These are phyloP conservation scores for Athene noctua DNA, from an alignment of 2,113 vertebrate genomes.

Conservation along the genomic window DNA sequence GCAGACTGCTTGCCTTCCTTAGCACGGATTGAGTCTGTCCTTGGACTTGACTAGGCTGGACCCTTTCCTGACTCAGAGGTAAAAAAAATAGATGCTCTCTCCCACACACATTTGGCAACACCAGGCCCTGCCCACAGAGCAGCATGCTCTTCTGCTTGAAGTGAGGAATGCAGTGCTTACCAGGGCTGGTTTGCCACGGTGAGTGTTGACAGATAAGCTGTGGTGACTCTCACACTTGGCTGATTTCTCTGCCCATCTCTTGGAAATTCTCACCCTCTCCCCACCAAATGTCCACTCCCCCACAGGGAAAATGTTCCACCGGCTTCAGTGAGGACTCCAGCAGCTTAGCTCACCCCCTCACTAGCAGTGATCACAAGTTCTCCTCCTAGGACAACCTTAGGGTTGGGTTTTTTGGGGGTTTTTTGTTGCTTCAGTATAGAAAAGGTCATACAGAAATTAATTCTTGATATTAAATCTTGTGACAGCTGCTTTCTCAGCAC, in stretches of 20 bases:
- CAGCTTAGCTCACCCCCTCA: not conserved
- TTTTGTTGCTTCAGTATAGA: not conserved
- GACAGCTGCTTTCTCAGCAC: not conserved
- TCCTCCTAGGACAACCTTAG: not conserved
- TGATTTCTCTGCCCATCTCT: not conserved
- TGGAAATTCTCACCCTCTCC: not conserved
- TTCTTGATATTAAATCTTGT: not conserved
- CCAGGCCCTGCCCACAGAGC: not conserved
- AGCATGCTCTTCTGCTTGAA: not conserved
- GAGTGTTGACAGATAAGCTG: constrained; percentile 3
- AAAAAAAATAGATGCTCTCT: not conserved
- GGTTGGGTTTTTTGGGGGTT: not conserved
- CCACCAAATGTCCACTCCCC: not conserved
- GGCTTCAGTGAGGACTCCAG: not conserved
- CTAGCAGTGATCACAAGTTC: not conserved
- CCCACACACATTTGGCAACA: not conserved
- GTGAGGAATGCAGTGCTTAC: not conserved
- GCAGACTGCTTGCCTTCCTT: not conserved
- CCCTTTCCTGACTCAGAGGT: not conserved
- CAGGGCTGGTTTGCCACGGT: not conserved
- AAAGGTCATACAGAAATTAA: not conserved
- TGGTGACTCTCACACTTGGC: not conserved
- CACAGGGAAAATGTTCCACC: not conserved
- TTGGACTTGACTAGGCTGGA: not conserved
- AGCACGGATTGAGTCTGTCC: not conserved